Conservation (phyloP, 2,888 invertebrate genomes). For the Aleiodes leptofemur region DNA sequence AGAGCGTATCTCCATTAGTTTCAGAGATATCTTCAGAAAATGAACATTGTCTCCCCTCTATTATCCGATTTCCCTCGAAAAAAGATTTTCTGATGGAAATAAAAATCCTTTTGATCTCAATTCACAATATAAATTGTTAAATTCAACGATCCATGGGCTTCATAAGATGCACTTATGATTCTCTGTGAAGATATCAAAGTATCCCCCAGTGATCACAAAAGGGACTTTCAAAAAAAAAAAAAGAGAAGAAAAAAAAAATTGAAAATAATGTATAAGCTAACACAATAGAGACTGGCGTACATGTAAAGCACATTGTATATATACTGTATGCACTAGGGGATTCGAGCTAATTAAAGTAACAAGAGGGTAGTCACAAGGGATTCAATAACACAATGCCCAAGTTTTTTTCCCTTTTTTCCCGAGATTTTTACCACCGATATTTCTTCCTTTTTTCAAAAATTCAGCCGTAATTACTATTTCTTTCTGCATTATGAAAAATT, state of each 20-base stretch:
- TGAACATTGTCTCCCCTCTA: too few relatives aligned
- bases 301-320: conserved; percentile 15
- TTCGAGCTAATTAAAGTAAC: conserved; percentile 14
- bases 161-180: neutral
- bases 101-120: neutral
- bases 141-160: neutral
- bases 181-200: conserved; percentile 2
- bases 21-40: too few relatives aligned
- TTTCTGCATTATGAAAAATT: conserved; percentile 16
- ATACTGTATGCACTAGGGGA: conserved; percentile 9
- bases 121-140: neutral
- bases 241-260: too few relatives aligned
- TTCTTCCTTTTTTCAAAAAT: neutral
- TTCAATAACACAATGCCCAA: conserved; percentile 8
- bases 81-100: neutral
- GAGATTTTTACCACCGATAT: neutral
- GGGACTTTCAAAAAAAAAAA: neutral
- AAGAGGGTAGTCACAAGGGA: conserved; percentile 22
- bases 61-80: too few relatives aligned
- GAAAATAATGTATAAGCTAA: conserved; percentile 4
- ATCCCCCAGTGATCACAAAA: conserved; percentile 3
- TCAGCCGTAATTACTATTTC: neutral
- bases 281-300: conserved; percentile 1
- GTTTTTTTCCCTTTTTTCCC: neutral
- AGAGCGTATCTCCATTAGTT: too few relatives aligned